Conservation (phyloP, 2,113 vertebrate species). For the Gallinago paraguaiae region DNA sequence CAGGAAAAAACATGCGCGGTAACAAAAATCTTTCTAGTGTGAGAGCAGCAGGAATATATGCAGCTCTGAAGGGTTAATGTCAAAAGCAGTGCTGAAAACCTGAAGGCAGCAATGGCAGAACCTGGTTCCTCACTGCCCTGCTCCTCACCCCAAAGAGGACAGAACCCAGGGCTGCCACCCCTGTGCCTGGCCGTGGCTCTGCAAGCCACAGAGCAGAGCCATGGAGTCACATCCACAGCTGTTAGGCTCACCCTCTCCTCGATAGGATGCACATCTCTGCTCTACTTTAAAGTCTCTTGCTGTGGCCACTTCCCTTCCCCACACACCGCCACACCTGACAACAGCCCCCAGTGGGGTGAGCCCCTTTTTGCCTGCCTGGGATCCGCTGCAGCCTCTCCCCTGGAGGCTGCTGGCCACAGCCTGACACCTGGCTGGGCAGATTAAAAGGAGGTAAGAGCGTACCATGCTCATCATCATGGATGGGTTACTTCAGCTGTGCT, state of each 20-base stretch:
- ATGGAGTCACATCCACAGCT: rapidly evolving
- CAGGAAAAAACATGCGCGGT: not conserved
- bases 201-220: rapidly evolving
- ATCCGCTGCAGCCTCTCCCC: not conserved
- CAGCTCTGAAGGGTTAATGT: not conserved
- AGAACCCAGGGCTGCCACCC: not conserved
- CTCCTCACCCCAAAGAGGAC: rapidly evolving
- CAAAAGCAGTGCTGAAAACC: not conserved
- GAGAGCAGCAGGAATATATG: not conserved
- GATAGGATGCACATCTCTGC: not conserved
- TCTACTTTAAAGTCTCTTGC: not conserved
- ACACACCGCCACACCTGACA: not conserved
- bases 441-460: not conserved
- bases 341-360: not conserved
- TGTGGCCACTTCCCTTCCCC: not conserved
- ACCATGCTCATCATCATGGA: too few species aligned
- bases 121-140: not conserved
- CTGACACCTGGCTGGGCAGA: not conserved
- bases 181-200: rapidly evolving
- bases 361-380: not conserved
- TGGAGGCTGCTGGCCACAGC: rapidly evolving
- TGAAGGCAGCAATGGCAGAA: rapidly evolving
- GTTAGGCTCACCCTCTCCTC: not conserved
- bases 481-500: not conserved
- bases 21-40: not conserved